Percentiles rank a stretch among this genome's conserved stretches.
Conservation (phyloP, 2,797 vertebrate species). For the Anolis apletophallus region DNA sequence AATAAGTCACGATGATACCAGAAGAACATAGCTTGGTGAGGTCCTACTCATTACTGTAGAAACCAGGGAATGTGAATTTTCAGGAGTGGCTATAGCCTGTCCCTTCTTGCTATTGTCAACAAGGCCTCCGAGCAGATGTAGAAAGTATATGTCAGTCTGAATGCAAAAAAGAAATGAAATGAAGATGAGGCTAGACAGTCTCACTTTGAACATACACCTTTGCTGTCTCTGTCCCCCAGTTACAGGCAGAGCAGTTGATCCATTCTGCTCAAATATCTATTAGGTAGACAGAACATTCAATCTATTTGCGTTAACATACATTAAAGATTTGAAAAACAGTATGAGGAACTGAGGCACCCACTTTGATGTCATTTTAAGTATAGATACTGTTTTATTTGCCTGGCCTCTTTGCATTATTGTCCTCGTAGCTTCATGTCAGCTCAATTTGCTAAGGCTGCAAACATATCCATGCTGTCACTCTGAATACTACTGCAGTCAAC, state of each 20-base stretch:
- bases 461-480: neutral
- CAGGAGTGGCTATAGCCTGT: neutral
- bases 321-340: neutral
- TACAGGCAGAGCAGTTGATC: neutral
- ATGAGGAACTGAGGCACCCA: no score
- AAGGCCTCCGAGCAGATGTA: neutral
- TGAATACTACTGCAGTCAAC: neutral
- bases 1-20: neutral
- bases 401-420: neutral
- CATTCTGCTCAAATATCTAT: neutral
- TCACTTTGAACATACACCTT: neutral
- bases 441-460: neutral
- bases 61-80: neutral
- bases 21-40: neutral
- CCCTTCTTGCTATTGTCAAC: neutral
- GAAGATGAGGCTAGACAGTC: no score
- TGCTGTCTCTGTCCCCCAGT: neutral
- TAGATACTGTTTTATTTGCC: neutral
- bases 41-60: neutral
- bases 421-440: neutral
- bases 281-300: neutral
- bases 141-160: neutral
- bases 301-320: neutral
- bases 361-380: neutral
- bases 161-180: neutral